phyloP scores from a whole-genome alignment of 2,797 vertebrate species.

The Propithecus perrieri region DNA sequence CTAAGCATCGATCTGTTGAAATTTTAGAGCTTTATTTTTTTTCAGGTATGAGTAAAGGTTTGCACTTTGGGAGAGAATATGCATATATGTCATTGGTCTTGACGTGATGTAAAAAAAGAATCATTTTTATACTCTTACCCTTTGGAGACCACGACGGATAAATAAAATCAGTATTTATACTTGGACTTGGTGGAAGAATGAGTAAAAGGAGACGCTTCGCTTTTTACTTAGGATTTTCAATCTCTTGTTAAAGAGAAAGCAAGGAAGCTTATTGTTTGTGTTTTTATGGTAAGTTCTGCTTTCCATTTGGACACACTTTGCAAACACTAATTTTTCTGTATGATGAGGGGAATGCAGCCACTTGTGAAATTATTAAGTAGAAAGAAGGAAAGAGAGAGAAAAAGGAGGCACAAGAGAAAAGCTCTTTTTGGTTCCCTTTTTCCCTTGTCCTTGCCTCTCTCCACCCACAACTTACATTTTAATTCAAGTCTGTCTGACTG shows the following conservation, averaged over 20 bases:
- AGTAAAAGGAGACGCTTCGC: neutral
- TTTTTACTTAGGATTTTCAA: neutral
- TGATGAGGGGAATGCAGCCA: neutral
- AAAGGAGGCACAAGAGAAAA: neutral
- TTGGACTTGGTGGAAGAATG: neutral
- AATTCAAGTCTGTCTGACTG: constrained; percentile 71
- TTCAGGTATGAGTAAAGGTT: neutral
- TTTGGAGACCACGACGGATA: neutral
- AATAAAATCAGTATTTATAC: neutral
- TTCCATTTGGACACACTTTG: neutral
- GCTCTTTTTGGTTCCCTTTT: neutral
- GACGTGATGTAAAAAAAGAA: neutral
- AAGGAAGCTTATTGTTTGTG: neutral
- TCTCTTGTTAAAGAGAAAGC: neutral
- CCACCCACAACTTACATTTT: constrained; percentile 71
- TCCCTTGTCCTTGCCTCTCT: neutral
- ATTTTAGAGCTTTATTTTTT: neutral
- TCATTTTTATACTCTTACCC: neutral
- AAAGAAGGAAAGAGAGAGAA: neutral
- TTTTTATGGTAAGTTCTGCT: neutral
- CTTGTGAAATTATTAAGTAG: neutral
- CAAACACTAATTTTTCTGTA: neutral
- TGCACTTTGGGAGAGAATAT: neutral
- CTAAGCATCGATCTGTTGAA: neutral
- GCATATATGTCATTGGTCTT: neutral